Evolutionary conservation across 2,888 invertebrate genomes (phyloP), one percentile per base, ranked within the genome.

Genomic region (Graphium colonna): DNA sequence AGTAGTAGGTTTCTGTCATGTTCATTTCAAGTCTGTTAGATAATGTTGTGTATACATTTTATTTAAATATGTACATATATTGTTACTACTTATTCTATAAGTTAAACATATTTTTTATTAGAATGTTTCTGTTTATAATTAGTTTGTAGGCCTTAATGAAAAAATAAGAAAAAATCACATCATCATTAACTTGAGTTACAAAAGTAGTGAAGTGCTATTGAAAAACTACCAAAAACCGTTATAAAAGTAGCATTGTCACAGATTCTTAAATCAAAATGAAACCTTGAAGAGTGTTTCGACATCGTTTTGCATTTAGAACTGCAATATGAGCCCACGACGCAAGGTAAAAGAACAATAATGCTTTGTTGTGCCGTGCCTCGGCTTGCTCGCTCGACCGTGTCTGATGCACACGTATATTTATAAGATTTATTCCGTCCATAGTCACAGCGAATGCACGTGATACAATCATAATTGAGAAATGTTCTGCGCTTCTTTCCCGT

Each of bases 361-460:
- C 52, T 52, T 52, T 48, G 52, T 52, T 52, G 38, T 16, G 13
- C 16, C 33, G 41, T 41, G 26, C 16, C 47, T 38, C 43, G 42
- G 38, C 38, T 49, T 31, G 41, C 41, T 41, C 12, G 33, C 41
- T 31, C 36, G 36, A 47, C 47, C 52, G 52, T 52, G 52, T 36
- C 52, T 15, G 47, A 52, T 48, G 47, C 47, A 47, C 26, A 38
- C 43, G 50, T 43, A 21, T 43, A 43, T 52, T 52, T 41, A 52
- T 26, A 42, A 47, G 52, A 52, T 52, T 41, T 42, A 36, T 16
- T 38, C 36, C 9, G 16, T 47, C 41, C 46, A 42, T 48, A 48
- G 36, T 15, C 18, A 44, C 16, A 36, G 28, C 38, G 38, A 16
- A 15, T 33, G 51, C 40, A 41, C 41, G 21, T 46, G 52, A 46